Evolutionary conservation across 1,140 invertebrate genomes (phyloP), one percentile per base, ranked within the genome.

Genomic region (Drosophila seguyi): DNA sequence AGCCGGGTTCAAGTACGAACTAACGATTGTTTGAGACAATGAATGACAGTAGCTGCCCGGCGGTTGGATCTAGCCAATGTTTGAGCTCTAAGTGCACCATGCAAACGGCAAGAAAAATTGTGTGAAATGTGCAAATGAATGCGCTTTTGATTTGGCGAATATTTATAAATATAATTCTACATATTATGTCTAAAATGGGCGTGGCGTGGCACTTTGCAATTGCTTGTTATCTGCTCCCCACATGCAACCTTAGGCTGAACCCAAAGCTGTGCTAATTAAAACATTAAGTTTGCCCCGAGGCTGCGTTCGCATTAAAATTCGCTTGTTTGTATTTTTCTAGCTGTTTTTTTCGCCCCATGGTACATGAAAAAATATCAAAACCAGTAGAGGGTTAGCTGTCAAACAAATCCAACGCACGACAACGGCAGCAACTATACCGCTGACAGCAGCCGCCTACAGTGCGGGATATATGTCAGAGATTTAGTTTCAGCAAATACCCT

Each of bases 1-100:
- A 73, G 66, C 69, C 69, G 69, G 47, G 69, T 73, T 73, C 69
- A 73, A 73, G 69, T 59, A 73, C 69, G 36, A 73, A 59, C 69
- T 72, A 72, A 72, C 66, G 53, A 73, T 72, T 72, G 67, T 73
- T 38, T 31, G 67, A 73, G 66, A 38, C 52, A 55, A 55, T 55
- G 52, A 72, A 73, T 73, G 69, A 58, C 69, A 73, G 52, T 72
- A 72, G 69, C 53, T 48, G 42, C 38, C 29, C 20, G 42, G 22
- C 16, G 36, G 52, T 25, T 53, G 50, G 50, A 53, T 53, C 18
- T 48, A 36, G 65, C 65, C 52, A 47, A 44, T 68, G 65, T 27
- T 67, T 67, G 38, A 67, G 47, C 31, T 29, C 31, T n/a, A 14
- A 44, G 38, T 22, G 60, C 66, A 22, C 27, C 60, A 63, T 50